Conservation (phyloP, 2,113 vertebrate genomes). For the Otis tarda region DNA sequence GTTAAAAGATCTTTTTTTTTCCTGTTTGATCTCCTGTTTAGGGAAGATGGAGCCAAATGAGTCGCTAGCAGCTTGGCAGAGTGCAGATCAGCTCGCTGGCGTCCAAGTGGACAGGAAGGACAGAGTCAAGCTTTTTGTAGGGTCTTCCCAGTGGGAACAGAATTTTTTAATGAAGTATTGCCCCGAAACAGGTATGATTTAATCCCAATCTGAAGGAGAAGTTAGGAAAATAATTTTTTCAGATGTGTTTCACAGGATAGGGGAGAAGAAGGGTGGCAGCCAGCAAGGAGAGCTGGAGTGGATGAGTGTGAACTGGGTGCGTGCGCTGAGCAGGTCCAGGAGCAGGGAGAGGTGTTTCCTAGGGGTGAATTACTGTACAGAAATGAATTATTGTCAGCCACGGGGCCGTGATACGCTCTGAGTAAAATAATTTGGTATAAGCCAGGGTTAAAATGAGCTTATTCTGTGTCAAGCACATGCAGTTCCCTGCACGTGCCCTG, state of each 20-base stretch:
- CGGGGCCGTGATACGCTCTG: not conserved
- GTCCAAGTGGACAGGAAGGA: not conserved
- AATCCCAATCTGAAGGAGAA: not conserved
- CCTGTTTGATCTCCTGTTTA: conserved; percentile 2
- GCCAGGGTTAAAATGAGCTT: not conserved
- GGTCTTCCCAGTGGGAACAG: not conserved
- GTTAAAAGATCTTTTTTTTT: not conserved
- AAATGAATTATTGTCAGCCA: not conserved
- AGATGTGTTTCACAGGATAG: not conserved
- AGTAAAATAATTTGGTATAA: not conserved
- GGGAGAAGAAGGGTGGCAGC: not conserved
- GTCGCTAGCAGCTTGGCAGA: not conserved
- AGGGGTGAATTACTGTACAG: not conserved
- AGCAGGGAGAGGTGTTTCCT: not conserved
- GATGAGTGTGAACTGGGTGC: not conserved
- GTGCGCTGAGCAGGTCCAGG: not conserved
- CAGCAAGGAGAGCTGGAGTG: not conserved
- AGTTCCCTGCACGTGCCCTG: accelerated
- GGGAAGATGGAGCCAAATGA: not conserved
- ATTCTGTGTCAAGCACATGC: no score
- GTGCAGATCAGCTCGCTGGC: not conserved
- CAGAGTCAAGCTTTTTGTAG: not conserved
- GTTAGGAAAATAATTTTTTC: not conserved
- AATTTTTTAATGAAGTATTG: not conserved
- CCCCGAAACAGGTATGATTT: not conserved